phyloP scores from a whole-genome alignment of 2,797 vertebrate species.

The Leucoraja ocellata region DNA sequence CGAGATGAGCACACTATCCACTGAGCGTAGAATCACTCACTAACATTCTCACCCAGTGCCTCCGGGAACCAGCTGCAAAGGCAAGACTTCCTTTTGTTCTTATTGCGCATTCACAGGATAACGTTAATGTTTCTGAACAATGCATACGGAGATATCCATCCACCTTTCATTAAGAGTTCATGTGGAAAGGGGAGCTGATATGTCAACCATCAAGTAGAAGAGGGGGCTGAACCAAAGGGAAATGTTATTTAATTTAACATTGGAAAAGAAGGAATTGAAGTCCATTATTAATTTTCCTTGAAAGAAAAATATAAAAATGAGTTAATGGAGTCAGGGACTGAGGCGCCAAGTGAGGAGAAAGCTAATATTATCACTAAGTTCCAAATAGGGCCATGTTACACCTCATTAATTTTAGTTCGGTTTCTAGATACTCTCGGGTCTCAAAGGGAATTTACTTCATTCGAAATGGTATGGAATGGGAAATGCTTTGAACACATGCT shows the following conservation, averaged over 20 bases:
- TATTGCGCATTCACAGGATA: neutral
- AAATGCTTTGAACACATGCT: neutral
- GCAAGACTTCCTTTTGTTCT: neutral
- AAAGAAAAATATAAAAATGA: slow-evolving; percentile 9
- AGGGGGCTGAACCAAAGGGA: neutral
- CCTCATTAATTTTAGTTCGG: slow-evolving; percentile 19
- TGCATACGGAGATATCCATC: neutral
- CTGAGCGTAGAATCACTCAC: neutral
- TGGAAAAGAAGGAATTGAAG: neutral
- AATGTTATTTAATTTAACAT: neutral
- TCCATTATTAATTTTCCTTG: neutral
- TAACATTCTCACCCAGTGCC: neutral
- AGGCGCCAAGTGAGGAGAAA: neutral
- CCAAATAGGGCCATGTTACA: slow-evolving; percentile 17
- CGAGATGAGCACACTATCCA: neutral
- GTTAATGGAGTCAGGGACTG: neutral
- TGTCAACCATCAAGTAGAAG: neutral
- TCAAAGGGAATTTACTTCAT: slow-evolving; percentile 23
- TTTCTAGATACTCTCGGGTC: neutral
- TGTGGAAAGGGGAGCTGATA: neutral
- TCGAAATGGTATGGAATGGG: neutral
- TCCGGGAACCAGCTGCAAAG: neutral
- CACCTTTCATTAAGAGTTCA: no score
- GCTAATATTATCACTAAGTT: slow-evolving; percentile 19
- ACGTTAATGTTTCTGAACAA: neutral